Percentiles rank a stretch among this genome's conserved stretches.
These are phyloP conservation scores for Alces alces DNA, from an alignment of 2,113 vertebrate species.

Conservation along the genomic window DNA sequence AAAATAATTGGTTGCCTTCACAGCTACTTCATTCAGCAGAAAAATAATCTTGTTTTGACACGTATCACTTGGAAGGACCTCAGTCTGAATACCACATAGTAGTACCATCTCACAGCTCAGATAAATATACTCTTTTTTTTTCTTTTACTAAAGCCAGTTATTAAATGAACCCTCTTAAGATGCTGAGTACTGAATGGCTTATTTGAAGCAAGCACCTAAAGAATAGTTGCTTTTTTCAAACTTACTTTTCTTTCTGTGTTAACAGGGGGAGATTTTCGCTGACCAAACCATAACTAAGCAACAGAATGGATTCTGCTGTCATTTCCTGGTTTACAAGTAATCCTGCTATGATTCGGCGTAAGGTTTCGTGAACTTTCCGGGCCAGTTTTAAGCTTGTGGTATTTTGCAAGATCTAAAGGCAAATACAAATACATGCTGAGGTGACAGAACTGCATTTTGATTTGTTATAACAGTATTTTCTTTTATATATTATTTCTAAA, in stretches of 20 bases:
- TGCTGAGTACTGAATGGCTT: background rate
- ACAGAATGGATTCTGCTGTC: constrained; percentile 86
- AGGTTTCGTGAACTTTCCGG: constrained; percentile 88
- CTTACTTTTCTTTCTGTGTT: constrained; percentile 92
- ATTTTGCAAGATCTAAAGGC: constrained; percentile 88
- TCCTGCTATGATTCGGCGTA: constrained; percentile 89
- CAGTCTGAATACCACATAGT: background rate
- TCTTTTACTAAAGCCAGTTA: background rate
- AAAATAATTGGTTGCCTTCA: background rate
- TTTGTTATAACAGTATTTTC: background rate
- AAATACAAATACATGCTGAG: background rate
- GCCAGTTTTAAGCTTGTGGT: constrained; percentile 91
- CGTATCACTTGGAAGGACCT: background rate
- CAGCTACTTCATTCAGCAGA: background rate
- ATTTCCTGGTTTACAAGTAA: constrained; percentile 89
- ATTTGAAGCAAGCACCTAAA: background rate
- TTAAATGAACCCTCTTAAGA: background rate
- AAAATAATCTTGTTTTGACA: background rate
- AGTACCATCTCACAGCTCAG: background rate
- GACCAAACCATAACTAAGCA: constrained; percentile 93
- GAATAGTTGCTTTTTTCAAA: background rate
- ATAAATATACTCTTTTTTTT: background rate
- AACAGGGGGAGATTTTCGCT: constrained; percentile 94
- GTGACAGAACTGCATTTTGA: background rate
- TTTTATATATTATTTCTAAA: background rate